Base-by-base conservation (phyloP, 2,888 invertebrate genomes). In the Norana najaformis region DNA sequence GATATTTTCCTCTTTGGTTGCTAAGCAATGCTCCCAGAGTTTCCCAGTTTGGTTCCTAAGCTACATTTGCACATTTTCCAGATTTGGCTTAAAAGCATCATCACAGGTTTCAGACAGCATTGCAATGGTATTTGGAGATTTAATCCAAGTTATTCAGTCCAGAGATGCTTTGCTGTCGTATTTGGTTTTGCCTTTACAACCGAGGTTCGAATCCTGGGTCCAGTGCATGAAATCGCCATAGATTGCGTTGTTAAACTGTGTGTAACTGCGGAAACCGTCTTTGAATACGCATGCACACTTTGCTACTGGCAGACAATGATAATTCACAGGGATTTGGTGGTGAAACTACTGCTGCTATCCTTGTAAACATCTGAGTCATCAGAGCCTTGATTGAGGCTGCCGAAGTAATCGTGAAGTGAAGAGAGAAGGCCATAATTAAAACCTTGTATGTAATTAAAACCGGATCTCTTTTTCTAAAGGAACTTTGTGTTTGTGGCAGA, bases 401-500 rank as follows among this genome's bases (percentile, higher is more conserved):
- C 11, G 69, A n/a, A 16, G 69, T 69, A n/a, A 30, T 69, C n/a
- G 8, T 69, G 11, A 4, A n/a, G n/a, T 11, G 30, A 30, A n/a
- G 16, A n/a, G n/a, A n/a, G 30, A 30, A n/a, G 69, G 30, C 69
- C 30, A 69, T n/a, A 11, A n/a, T 69, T 69, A 69, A 69, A 69
- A 69, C n/a, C 8, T n/a, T 69, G 69, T 69, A n/a, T 69, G 13
- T 69, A n/a, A 69, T 69, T 69, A 11, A 69, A 69, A 69, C n/a
- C 30, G 30, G 69, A 69, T 69, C n/a, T 13, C 11, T 69, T 69
- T 8, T n/a, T 53, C 69, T 69, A 69, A 69, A 30, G 69, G n/a
- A 47, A 47, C 69, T 69, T 69, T 69, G 30, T 69, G 13, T 69
- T 69, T 69, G 69, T 69, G 69, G 69, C 90, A 91, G 91, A 91